A percentile compares a stretch with the other conserved stretches of the same genome.
Evolutionary conservation across 2,113 vertebrate species (phyloP).

Genomic region (Pristiophorus japonicus): DNA sequence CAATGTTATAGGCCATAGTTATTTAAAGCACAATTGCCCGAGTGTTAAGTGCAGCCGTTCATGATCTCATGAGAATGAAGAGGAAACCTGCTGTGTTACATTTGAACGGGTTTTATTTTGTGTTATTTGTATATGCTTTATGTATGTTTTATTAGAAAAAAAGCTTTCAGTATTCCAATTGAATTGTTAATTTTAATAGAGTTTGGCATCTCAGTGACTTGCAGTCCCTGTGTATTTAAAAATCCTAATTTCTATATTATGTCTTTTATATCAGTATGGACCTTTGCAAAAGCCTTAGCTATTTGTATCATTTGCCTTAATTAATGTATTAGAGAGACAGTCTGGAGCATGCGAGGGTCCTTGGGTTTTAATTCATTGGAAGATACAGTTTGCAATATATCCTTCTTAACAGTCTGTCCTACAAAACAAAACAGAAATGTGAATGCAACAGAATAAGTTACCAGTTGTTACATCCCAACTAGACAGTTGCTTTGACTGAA

Average conservation of each 20-base stretch:
- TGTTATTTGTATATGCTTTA: neutral
- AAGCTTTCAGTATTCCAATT: too few species aligned
- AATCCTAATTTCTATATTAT: neutral
- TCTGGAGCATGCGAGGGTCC: neutral
- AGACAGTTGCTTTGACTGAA: neutral
- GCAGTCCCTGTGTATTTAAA: neutral
- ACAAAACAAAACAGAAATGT: neutral
- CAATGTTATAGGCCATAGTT: neutral
- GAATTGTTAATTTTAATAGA: neutral
- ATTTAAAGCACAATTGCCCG: neutral
- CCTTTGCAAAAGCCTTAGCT: neutral
- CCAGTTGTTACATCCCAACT: neutral
- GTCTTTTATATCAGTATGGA: neutral
- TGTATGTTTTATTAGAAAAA: neutral
- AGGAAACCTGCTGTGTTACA: neutral
- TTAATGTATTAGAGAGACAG: neutral
- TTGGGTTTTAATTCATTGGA: neutral
- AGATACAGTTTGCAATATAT: neutral
- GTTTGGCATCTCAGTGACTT: neutral
- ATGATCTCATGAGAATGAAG: neutral
- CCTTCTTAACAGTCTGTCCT: neutral
- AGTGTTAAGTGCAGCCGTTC: neutral
- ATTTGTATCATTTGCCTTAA: neutral
- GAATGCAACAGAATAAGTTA: neutral
- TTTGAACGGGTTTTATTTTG: neutral